These are phyloP conservation scores for Eptesicus fuscus DNA, from an alignment of 2,113 vertebrate species.

Conservation along the genomic window DNA sequence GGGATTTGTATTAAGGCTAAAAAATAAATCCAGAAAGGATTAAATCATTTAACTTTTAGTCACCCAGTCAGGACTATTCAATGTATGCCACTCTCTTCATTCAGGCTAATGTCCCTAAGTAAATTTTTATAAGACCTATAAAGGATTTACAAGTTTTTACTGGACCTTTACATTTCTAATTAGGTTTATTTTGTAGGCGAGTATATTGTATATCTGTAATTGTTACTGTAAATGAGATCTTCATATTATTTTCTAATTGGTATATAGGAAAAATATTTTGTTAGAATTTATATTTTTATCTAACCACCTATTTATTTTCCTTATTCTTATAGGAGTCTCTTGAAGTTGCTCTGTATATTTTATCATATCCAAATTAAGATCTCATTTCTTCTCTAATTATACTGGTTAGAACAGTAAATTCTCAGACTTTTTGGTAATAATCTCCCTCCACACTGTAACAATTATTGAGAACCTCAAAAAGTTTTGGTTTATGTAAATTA, in stretches of 20 bases:
- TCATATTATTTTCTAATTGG: slow-evolving; percentile 26
- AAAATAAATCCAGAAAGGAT: slow-evolving; percentile 8
- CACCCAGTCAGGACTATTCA: neutral
- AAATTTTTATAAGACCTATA: neutral
- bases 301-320: neutral
- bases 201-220: neutral
- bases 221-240: neutral
- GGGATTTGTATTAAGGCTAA: slow-evolving; percentile 7
- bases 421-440: neutral
- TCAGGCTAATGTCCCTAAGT: neutral
- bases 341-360: slow-evolving; percentile 1
- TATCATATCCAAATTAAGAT: slow-evolving; percentile 9
- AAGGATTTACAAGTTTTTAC: neutral
- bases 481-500: neutral
- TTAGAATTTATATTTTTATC: neutral
- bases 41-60: slow-evolving; percentile 22
- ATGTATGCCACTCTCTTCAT: neutral
- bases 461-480: slow-evolving; percentile 13
- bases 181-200: neutral
- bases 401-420: neutral
- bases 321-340: neutral
- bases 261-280: neutral
- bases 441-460: neutral
- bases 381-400: neutral
- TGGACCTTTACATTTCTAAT: neutral